A percentile compares a stretch with the other conserved stretches of the same genome.
These are phyloP conservation scores for Apocheima hispidaria DNA, from an alignment of 2,888 invertebrate species.

Conservation along the genomic window DNA sequence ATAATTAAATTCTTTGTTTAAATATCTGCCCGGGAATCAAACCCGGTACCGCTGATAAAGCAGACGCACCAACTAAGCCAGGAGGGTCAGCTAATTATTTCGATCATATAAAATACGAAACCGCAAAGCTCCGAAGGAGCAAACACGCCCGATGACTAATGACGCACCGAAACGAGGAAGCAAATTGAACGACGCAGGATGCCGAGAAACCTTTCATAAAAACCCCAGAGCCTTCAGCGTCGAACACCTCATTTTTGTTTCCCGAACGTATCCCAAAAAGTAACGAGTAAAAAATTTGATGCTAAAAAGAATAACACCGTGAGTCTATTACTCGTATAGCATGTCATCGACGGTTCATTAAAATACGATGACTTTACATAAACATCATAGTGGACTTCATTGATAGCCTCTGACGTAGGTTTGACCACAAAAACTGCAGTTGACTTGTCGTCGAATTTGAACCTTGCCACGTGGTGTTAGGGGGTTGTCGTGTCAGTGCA, in stretches of 20 bases:
- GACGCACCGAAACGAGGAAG: constrained; percentile 63
- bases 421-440: constrained; percentile 71
- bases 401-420: constrained; percentile 84
- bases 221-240: constrained; percentile 64
- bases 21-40: no score
- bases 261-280: constrained; percentile 70
- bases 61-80: no score
- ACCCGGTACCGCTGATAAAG: no score
- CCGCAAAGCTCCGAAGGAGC: constrained; percentile 46
- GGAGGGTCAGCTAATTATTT: constrained; percentile 4
- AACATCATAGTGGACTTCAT: constrained; percentile 84
- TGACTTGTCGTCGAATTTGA: constrained; percentile 50
- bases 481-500: constrained; percentile 48
- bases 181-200: constrained; percentile 66
- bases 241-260: constrained; percentile 67
- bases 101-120: constrained; percentile 19
- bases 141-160: constrained; percentile 53
- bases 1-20: no score
- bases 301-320: constrained; percentile 83
- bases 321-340: constrained; percentile 84
- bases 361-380: constrained; percentile 85
- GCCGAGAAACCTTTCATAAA: constrained; percentile 62
- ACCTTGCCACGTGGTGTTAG: constrained; percentile 58
- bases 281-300: constrained; percentile 75
- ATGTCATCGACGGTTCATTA: constrained; percentile 86